Base-by-base conservation (phyloP, 2,797 vertebrate species). In the Oryzias dopingdopingensis region DNA sequence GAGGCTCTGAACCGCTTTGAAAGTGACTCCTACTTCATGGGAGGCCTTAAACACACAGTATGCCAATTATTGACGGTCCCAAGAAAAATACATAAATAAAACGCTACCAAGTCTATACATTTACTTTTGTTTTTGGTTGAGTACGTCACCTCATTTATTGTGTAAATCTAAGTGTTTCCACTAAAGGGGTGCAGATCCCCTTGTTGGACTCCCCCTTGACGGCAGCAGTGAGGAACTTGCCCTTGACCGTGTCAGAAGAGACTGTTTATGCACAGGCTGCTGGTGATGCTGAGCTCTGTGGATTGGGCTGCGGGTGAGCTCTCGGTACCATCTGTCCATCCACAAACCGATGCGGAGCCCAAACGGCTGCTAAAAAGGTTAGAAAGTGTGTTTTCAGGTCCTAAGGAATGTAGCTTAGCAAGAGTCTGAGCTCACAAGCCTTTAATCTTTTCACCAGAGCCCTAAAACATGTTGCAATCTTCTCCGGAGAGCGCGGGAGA, bases 1-100 rank as follows among this genome's bases (percentile, higher is more conserved):
- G 90, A 90, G 88, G 88, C 90, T 82, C 78, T 79, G 87, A 84
- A 91, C 84, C 74, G 71, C 82, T 88, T 77, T 87, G 84, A 89
- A 90, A 87, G 76, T 85, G 84, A 90, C 84, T 90, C 87, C 82
- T 86, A 77, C 77, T 59, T 64, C 79, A 75, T 15, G 72, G 74
- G 54, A 58, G 45, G 50, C 65, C 76, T 46, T 47, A 47, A 14
- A 22, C 18, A 47, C 65, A 63, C 67, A 24, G 2, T 78, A 75
- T 71, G 67, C 52, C 73, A 77, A 68, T 77, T 77, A 80, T 64
- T 3, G 41, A 71, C 56, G 47, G 52, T 62, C 29, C 43, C 49
- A n/a, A 22, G 56, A 43, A 77, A 59, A 29, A 2, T 3, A 43
- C 76, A 59, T 18, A 7, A 29, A 29, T 5, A 29, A 29, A 29